These are phyloP conservation scores for Pseudomyrmex concolor DNA, from an alignment of 1,140 invertebrate species.

Conservation along the genomic window DNA sequence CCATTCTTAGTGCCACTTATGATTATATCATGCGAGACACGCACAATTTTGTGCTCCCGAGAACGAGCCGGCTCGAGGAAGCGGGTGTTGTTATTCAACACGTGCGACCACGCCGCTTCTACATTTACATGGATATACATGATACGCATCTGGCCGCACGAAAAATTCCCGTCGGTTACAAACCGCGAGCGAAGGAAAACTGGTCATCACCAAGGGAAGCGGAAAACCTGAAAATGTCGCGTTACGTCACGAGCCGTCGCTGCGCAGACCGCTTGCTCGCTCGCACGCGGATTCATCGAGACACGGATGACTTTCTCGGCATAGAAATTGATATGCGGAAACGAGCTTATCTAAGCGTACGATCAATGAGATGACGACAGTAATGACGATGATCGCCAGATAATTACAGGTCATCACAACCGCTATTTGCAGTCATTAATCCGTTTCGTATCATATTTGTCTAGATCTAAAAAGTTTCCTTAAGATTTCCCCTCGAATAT, in stretches of 20 bases:
- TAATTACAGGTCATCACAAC: slow-evolving; percentile 1
- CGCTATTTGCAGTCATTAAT: not conserved
- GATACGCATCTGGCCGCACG: slow-evolving; percentile 33
- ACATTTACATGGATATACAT: slow-evolving; percentile 3
- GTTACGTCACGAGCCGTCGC: slow-evolving; percentile 36
- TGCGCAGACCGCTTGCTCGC: not conserved
- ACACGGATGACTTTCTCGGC: no score
- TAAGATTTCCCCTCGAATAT: no score
- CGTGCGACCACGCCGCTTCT: not conserved
- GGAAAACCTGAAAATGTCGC: slow-evolving; percentile 49
- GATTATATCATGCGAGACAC: slow-evolving; percentile 60
- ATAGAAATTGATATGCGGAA: slow-evolving; percentile 4
- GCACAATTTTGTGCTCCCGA: slow-evolving; percentile 58
- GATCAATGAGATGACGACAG: not conserved
- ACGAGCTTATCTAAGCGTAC: slow-evolving; percentile 4
- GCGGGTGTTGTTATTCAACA: slow-evolving; percentile 33
- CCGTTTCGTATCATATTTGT: no score
- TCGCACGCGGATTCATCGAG: not conserved
- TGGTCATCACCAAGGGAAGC: not conserved
- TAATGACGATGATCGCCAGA: slow-evolving; percentile 24
- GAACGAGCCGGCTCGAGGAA: slow-evolving; percentile 9
- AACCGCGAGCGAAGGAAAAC: slow-evolving; percentile 14
- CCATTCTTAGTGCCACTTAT: slow-evolving; percentile 38
- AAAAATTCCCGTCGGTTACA: not conserved
- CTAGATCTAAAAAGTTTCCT: no score